Evolutionary conservation across 2,888 invertebrate species (phyloP).

Genomic region (Synanthedon andrenaeformis): DNA sequence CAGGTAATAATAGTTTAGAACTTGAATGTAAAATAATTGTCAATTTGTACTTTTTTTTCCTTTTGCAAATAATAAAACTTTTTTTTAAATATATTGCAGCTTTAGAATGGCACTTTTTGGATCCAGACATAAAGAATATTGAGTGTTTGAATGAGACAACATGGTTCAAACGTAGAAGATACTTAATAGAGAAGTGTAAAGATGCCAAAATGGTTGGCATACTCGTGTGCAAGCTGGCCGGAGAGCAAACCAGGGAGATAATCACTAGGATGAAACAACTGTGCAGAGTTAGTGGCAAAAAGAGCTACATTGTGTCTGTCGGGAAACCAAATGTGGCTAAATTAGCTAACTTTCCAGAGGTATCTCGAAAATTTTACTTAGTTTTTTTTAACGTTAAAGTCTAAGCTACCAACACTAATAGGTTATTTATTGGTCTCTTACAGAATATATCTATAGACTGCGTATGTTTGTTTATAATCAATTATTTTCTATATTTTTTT

Average conservation of each 20-base stretch:
- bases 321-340: conserved; percentile 96
- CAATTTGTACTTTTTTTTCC: conserved; percentile 2
- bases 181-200: conserved; percentile 89
- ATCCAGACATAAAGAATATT: conserved; percentile 49
- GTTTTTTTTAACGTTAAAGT: neutral
- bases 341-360: conserved; percentile 93
- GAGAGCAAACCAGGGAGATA: conserved; percentile 81
- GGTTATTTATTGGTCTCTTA: neutral
- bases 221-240: conserved; percentile 90
- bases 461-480: no score
- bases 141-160: conserved; percentile 44
- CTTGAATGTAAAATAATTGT: neutral
- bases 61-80: neutral
- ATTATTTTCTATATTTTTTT: no score
- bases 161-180: conserved; percentile 84
- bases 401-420: neutral
- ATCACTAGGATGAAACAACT: conserved; percentile 80
- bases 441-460: no score
- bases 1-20: conserved; percentile 32
- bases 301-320: conserved; percentile 90
- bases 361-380: conserved; percentile 25
- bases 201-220: conserved; percentile 91
- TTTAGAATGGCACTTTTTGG: conserved; percentile 68
- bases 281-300: conserved; percentile 82
- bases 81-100: conserved; percentile 29